phyloP scores from a whole-genome alignment of 1,140 invertebrate species.

The Holotrichia oblita region DNA sequence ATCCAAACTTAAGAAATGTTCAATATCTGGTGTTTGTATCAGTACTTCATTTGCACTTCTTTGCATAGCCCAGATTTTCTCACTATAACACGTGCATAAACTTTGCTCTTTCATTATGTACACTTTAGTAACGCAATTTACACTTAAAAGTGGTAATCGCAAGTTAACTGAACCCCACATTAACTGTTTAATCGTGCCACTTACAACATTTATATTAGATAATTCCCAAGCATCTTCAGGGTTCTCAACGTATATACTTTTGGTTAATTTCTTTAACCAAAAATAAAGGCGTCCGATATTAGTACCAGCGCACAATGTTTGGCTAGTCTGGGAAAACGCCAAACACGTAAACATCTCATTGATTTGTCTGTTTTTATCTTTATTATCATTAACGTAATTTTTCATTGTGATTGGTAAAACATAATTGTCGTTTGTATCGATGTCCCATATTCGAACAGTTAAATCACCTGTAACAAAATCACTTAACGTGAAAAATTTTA shows the following conservation, averaged over 20 bases:
- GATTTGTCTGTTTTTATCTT: conserved; percentile 50
- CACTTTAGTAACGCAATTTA: conserved; percentile 87
- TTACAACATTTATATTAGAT: conserved; percentile 71
- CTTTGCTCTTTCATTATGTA: conserved; percentile 87
- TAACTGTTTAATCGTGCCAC: conserved; percentile 78
- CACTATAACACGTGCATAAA: conserved; percentile 78
- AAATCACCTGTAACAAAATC: conserved; percentile 69
- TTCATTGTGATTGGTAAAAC: conserved; percentile 69
- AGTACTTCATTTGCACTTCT: conserved; percentile 71
- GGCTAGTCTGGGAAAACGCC: conserved; percentile 72
- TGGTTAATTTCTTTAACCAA: conserved; percentile 75
- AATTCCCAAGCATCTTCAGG: conserved; percentile 73
- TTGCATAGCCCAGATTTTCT: conserved; percentile 76
- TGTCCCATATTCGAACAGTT: conserved; percentile 91
- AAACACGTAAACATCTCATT: conserved; percentile 80
- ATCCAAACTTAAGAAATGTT: conserved; percentile 74
- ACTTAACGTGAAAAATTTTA: not conserved
- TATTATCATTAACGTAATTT: conserved; percentile 49
- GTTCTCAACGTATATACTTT: conserved; percentile 57
- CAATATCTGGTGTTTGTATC: conserved; percentile 64
- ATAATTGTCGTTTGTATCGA: conserved; percentile 92
- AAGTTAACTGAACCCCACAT: conserved; percentile 76
- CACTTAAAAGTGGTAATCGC: conserved; percentile 76
- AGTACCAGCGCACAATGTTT: conserved; percentile 88
- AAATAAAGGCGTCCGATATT: conserved; percentile 89